A percentile compares a stretch with the other conserved stretches of the same genome.
These are phyloP conservation scores for Ephydatia muelleri DNA, from an alignment of 37 sponge, comb jelly and placozoan genomes.

Conservation along the genomic window DNA sequence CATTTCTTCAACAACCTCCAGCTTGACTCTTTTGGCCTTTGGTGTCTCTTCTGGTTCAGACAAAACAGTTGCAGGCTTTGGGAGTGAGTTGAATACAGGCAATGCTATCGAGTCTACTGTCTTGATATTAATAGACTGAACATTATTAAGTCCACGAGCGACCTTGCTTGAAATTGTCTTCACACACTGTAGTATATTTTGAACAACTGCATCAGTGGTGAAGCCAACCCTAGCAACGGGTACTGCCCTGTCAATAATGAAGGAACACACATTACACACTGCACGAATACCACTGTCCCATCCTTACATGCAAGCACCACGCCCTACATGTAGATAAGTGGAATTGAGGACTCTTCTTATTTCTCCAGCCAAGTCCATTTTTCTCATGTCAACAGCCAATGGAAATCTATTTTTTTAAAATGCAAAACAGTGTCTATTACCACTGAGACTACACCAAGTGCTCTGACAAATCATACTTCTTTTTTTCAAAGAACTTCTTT, in stretches of 20 bases:
- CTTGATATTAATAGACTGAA: conserved; percentile 79
- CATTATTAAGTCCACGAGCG: conserved; percentile 62
- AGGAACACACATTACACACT: too few relatives aligned
- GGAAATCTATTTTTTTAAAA: conserved; percentile 81
- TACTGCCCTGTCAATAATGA: conserved; percentile 42
- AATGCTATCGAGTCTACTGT: conserved; percentile 69
- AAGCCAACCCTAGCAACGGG: conserved; percentile 51
- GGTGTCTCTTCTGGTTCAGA: not conserved
- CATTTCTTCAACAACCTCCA: not conserved
- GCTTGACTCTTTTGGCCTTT: conserved; percentile 17
- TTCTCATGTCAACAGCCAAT: conserved; percentile 68
- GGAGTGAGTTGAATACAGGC: conserved; percentile 71
- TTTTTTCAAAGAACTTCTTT: conserved; percentile 86
- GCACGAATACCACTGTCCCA: not conserved
- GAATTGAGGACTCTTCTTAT: conserved; percentile 49
- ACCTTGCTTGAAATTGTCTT: conserved; percentile 29
- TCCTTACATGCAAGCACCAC: conserved; percentile 75
- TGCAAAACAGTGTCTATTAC: not conserved
- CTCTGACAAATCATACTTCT: conserved; percentile 47
- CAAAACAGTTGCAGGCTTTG: conserved; percentile 27
- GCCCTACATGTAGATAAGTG: conserved; percentile 64
- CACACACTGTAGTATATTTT: conserved; percentile 46
- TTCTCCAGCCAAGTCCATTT: conserved; percentile 59
- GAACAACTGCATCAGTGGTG: conserved; percentile 21
- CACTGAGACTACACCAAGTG: not conserved